Evolutionary conservation across 2,888 invertebrate genomes (phyloP).

Genomic region (Seira ritae): DNA sequence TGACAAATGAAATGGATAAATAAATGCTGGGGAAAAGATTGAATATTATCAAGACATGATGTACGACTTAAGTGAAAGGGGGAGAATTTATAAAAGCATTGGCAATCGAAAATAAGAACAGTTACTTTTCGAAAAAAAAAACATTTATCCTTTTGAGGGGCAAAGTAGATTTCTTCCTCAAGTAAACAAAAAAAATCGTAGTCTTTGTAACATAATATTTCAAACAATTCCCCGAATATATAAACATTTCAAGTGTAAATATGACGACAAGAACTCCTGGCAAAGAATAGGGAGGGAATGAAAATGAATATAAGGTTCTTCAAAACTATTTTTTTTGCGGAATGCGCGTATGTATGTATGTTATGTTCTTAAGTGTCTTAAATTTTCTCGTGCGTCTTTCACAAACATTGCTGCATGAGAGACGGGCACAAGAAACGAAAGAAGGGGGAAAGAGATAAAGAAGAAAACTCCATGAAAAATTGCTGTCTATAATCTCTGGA

Average conservation of each 20-base stretch:
- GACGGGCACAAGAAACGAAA: constrained; percentile 35
- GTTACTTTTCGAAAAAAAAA: neutral
- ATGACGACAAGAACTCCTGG: constrained; percentile 44
- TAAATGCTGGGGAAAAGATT: neutral
- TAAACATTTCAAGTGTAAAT: constrained; percentile 47
- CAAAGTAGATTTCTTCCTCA: neutral
- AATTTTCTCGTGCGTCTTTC: constrained; percentile 7
- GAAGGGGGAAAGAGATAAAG: neutral
- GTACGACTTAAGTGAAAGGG: neutral
- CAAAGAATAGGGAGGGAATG: neutral
- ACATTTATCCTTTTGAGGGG: neutral
- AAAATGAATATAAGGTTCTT: neutral
- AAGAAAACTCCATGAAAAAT: constrained; percentile 69
- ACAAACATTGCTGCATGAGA: constrained; percentile 32
- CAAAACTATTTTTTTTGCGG: constrained; percentile 1
- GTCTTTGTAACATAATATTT: neutral
- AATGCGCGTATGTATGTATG: constrained; percentile 2
- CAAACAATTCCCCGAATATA: neutral
- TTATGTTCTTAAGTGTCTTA: neutral
- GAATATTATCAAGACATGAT: neutral
- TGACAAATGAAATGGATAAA: neutral
- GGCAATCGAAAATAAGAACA: constrained; percentile 10
- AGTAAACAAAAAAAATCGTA: neutral
- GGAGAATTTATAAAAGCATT: neutral
- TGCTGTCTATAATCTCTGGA: constrained; percentile 70